Base-by-base conservation (phyloP, 2,888 invertebrate genomes). In the Thereva nobilitata region DNA sequence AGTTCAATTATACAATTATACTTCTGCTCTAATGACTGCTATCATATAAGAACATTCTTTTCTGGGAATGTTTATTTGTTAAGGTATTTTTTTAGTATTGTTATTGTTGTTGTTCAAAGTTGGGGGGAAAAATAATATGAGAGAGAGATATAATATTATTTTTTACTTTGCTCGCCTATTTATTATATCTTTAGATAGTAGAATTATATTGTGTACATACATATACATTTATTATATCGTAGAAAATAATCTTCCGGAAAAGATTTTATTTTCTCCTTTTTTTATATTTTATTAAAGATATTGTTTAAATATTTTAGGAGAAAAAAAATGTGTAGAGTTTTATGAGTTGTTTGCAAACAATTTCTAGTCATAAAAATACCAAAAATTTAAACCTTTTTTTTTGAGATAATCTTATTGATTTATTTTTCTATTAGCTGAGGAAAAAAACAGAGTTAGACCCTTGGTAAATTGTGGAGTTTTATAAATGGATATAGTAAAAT, bases 51-150 rank as follows among this genome's bases (percentile, higher is more conserved):
- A 61, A 34, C 50, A 50, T 41, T 7, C 49, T 50, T 61, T 40
- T 61, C 23, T 23, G 61, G 50, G 23, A 35, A 40, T 4, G n/a
- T 50, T 61, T 23, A 23, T 40, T 61, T 49, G 40, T 50, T 61
- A 50, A 61, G 61, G 41, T 61, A 50, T 41, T 41, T 23, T 23
- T 23, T 50, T 61, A 61, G 41, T 61, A n/a, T 57, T 57, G 57
- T 59, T 59, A 59, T 47, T 59, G 56, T 59, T 59, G 57, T 59
- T 59, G 47, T 47, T 59, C 57, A 59, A 47, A 59, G 47, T 47
- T 12, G 57, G 57, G 57, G 37, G 23, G 23, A 23, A 23, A 59
- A 34, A 50, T 34, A 38, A n/a, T 12, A 59, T 59, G 45, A 59
- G 47, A 59, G 37, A 10, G 47, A 59, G 6, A 59, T 47, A 23